These are phyloP conservation scores for Ibidorhyncha struthersii DNA, from an alignment of 2,113 vertebrate genomes.

Conservation along the genomic window DNA sequence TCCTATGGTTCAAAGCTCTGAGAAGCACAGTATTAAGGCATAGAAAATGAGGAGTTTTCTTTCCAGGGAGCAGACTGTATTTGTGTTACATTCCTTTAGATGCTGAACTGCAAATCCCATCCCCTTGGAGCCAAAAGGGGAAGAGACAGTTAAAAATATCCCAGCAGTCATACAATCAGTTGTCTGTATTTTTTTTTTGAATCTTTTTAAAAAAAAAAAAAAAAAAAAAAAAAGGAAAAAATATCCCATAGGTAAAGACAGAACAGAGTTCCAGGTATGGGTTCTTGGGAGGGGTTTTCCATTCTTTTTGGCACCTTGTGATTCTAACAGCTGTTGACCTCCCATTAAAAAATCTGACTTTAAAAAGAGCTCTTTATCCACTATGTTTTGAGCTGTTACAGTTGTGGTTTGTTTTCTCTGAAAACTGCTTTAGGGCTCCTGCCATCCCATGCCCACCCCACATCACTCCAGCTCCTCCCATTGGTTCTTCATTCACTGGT, in stretches of 20 bases:
- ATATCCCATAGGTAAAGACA: conserved; percentile 32
- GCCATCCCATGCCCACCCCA: conserved; percentile 51
- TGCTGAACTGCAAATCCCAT: conserved; percentile 28
- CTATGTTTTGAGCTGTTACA: conserved; percentile 2
- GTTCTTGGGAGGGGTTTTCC: conserved; percentile 18
- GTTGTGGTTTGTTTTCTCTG: conserved; percentile 27
- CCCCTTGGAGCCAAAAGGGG: conserved; percentile 28
- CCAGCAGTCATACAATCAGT: conserved; percentile 73
- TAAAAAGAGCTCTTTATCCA: neutral
- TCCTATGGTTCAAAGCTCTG: conserved; percentile 26
- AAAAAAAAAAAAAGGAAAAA: neutral
- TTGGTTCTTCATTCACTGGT: conserved; percentile 74
- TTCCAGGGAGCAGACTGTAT: conserved; percentile 37
- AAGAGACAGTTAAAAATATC: conserved; percentile 25
- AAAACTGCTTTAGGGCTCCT: conserved; percentile 6
- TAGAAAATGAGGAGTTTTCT: conserved; percentile 36
- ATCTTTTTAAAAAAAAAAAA: neutral
- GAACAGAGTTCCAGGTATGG: conserved; percentile 39
- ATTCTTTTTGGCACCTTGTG: conserved; percentile 48
- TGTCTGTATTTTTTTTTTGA: conserved; percentile 68
- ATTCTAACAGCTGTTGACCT: conserved; percentile 6
- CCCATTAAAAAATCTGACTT: conserved; percentile 32
- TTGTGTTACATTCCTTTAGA: conserved; percentile 50
- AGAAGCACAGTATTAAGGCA: conserved; percentile 49
- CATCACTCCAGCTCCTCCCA: conserved; percentile 32